phyloP scores from a whole-genome alignment of 2,113 vertebrate genomes.

The Vulpes vulpes region DNA sequence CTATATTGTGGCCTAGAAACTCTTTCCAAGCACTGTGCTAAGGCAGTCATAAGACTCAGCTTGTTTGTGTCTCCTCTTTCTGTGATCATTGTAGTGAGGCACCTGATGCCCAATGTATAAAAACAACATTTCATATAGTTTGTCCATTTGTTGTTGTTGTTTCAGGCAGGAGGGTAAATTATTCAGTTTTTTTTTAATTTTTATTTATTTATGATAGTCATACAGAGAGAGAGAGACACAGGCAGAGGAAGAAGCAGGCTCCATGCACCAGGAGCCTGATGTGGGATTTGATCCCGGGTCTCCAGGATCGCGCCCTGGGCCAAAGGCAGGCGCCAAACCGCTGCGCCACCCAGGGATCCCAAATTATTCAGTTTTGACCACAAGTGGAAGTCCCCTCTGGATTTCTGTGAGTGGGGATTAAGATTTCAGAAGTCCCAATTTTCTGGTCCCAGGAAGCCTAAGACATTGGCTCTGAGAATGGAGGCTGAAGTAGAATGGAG shows the following conservation, averaged over 20 bases:
- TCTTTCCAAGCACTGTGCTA: neutral
- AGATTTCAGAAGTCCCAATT: constrained; percentile 1
- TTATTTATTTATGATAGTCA: no score
- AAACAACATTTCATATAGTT: neutral
- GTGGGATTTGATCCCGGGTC: no score
- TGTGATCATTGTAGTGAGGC: neutral
- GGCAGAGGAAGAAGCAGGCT: no score
- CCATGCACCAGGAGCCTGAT: no score
- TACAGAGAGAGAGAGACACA: no score
- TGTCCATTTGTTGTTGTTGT: neutral
- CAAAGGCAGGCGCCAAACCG: no score
- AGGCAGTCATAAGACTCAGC: neutral
- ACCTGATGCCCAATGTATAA: neutral
- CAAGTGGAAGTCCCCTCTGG: neutral
- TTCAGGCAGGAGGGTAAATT: neutral
- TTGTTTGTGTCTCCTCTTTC: neutral
- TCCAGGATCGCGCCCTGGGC: no score
- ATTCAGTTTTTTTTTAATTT: neutral
- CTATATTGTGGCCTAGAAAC: neutral
- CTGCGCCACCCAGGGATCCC: no score
- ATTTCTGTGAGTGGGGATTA: neutral
- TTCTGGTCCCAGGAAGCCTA: neutral
- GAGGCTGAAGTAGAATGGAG: neutral
- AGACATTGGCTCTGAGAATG: neutral
- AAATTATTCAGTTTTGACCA: neutral